These are phyloP conservation scores for Zoroaster sp. DNA, from an alignment of 53 echinoderm and acorn worm genomes.

Conservation along the genomic window DNA sequence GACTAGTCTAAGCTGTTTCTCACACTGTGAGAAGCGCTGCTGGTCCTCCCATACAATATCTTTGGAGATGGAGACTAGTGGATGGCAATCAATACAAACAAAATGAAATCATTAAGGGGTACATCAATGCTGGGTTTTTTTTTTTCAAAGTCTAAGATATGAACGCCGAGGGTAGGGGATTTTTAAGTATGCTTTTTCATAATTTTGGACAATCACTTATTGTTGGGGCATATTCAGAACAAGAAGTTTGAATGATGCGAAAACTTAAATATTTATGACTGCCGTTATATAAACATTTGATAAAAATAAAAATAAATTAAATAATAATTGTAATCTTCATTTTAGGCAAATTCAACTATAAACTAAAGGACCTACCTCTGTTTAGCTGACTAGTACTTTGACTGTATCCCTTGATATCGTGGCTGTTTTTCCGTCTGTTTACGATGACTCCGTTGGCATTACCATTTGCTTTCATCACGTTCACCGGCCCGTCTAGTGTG, in stretches of 20 bases:
- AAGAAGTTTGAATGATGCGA: too few relatives aligned
- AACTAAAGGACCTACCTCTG: slow-evolving; percentile 11
- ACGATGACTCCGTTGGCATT: slow-evolving; percentile 52
- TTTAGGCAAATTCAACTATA: too few relatives aligned
- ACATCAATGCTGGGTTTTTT: not conserved
- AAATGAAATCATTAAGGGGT: not conserved
- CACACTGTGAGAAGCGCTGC: slow-evolving; percentile 77
- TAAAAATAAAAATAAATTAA: too few relatives aligned
- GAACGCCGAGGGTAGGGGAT: too few relatives aligned
- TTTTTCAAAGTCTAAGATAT: too few relatives aligned
- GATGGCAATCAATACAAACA: not conserved
- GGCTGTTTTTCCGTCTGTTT: slow-evolving; percentile 29
- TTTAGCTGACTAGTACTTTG: slow-evolving; percentile 53
- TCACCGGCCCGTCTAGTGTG: slow-evolving; percentile 81
- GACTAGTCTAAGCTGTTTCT: slow-evolving; percentile 59
- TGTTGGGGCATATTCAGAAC: too few relatives aligned
- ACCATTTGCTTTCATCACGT: slow-evolving; percentile 39
- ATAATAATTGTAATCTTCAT: too few relatives aligned
- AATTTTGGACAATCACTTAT: too few relatives aligned
- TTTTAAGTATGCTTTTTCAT: too few relatives aligned
- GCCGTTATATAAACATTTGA: too few relatives aligned
- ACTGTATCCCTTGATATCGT: slow-evolving; percentile 41
- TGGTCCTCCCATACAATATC: slow-evolving; percentile 85
- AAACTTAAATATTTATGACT: too few relatives aligned
- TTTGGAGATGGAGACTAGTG: slow-evolving; percentile 41